Base-by-base conservation (phyloP, 2,888 invertebrate species). In the Eupithecia inturbata region DNA sequence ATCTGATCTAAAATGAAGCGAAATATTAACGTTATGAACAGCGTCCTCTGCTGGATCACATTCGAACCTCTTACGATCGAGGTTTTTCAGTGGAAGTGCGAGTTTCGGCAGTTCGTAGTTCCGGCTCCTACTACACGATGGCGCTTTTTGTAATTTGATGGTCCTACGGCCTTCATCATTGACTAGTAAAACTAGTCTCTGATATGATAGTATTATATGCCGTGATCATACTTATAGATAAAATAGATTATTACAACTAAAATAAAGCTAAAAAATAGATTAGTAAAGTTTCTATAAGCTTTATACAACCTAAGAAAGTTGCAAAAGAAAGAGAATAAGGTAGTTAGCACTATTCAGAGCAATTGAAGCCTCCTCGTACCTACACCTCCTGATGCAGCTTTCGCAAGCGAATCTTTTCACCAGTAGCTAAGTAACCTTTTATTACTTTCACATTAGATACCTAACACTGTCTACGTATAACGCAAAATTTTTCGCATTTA, bases 61-160 rank as follows among this genome's bases (percentile, higher is more conserved):
- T 57, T 26, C 26, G 57, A 57, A 57, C 26, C 57, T 22, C 57
- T 14, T 57, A n/a, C 26, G 26, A 14, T 26, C 12, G 26, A 26
- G 57, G 26, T 57, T 57, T 10, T 26, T 26, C 57, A 57, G 57
- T 26, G n/a, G 45, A 45, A 19, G 53, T 22, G 4, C 14, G 57
- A 26, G 14, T 10, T 53, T 53, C 22, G 53, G 53, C 53, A 10
- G 53, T 26, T 14, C 57, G 22, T 57, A 57, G 57, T 57, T 26
- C 57, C 57, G 9, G 26, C 57, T 5, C 10, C 26, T 26, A 26
- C 57, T 14, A 26, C 26, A 57, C 22, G 57, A 12, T 26, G 26
- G 57, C 57, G 57, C 57, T 57, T 53, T n/a, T 53, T 22, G n/a
- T 49, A 49, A 49, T 49, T 49, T n/a, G n/a, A 2, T n/a, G 49